Evolutionary conservation across 2,113 vertebrate species (phyloP), one percentile per base, ranked within the genome.

Genomic region (Petaurus breviceps): DNA sequence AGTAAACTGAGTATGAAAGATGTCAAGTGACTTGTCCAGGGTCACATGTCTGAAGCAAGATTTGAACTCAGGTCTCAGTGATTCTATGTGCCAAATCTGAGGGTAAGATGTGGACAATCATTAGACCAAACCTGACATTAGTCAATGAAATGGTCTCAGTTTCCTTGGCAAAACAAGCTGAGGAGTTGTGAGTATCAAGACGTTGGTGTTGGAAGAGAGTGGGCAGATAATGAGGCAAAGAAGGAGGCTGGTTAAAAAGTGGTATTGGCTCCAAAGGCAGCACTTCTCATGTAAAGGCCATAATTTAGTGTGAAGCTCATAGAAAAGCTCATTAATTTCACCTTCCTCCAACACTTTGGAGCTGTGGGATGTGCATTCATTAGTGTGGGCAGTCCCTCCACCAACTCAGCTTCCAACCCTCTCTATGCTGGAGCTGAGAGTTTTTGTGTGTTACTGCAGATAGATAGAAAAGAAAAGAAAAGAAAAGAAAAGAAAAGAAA

Each of bases 251-350:
- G 98, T 68, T 98, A 98, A 97, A 96, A 97, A 54, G 94, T 50
- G 98, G 57, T 49, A 92, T 96, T 98, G 96, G 54, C 92, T 98
- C 96, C 57, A 96, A 96, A 97, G 97, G 90, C 98, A 95, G 98
- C 97, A 97, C 84, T 98, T 98, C 98, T 97, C 95, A 97, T 97
- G 97, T 94, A 97, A 98, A 96, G 91, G 53, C 97, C 98, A 98
- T 97, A 97, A 96, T 98, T 98, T 98, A 97, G 96, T 98, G 96
- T 96, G 92, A 94, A 95, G 89, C 19, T 53, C 96, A 93, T 95
- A 97, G 97, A 97, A 96, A 95, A 98, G 98, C 92, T 96, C 96
- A 93, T 92, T 94, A 98, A 95, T 96, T 96, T 37, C 57, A 68
- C 28, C 31, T 68, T 68, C 57, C 12, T 68, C 57, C 12, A 37